Base-by-base conservation (phyloP, 2,113 vertebrate genomes). In the Lonchura striata region DNA sequence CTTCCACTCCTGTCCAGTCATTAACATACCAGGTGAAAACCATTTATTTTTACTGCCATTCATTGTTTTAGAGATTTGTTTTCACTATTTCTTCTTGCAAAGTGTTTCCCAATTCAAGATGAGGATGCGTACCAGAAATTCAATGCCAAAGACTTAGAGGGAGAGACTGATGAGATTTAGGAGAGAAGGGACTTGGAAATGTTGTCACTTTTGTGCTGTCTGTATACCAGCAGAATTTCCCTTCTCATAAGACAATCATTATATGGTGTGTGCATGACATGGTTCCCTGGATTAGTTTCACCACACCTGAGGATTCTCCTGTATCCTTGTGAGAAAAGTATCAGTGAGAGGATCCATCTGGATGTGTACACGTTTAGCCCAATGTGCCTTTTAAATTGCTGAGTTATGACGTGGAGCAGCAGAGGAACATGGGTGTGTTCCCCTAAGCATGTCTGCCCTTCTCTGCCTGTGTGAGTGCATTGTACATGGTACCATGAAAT, bases 1-100 rank as follows among this genome's bases (percentile, higher is more conserved):
- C 96, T 99, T 99, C 94, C 95, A 97, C 92, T 97, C 97, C 94
- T 99, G 99, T 81, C 98, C 98, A 47, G 90, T 98, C 74, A 90
- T 99, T 90, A 98, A 99, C 65, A 99, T 99, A 97, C 99, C 99
- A 98, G 99, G 99, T 99, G 83, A 97, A 39, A 66, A 92, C 7
- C 54, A 68, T 63, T 92, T 2, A 1, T 33, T 93, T 69, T 82
- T 88, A 33, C 66, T 94, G 20, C 65, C 66, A 14, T 59, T 65
- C 11, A 3, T 89, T 68, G 53, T 53, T 76, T 95, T 42, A 64
- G 63, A 79, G 42, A 17, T 42, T 95, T 76, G 42, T 16, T 87
- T 80, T 92, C 53, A 47, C 18, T 80, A 31, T 80, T 91, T 66
- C 71, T 71, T 56, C 50, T 61, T 85, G 47, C 3, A 3, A 44